phyloP scores from a whole-genome alignment of 2,888 invertebrate species.

The Eulithis prunata region DNA sequence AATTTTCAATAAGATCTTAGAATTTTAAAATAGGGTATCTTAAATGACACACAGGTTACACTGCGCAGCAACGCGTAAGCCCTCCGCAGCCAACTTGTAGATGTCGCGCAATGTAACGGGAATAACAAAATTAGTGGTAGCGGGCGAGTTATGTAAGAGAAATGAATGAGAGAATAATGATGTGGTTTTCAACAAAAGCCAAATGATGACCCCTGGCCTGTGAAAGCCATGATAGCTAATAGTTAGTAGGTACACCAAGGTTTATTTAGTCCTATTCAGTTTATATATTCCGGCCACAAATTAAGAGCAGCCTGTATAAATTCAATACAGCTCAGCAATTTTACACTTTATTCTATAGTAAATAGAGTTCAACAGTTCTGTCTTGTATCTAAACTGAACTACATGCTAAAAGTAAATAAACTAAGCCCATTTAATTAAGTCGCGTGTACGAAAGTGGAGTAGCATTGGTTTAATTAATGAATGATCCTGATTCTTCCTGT shows the following conservation, averaged over 20 bases:
- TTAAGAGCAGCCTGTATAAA: constrained; percentile 15
- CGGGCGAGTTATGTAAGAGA: too few relatives aligned
- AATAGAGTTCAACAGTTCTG: constrained; percentile 13
- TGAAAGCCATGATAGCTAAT: background rate
- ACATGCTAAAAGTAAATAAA: constrained; percentile 29
- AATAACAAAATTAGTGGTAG: too few relatives aligned
- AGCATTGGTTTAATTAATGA: constrained; percentile 30
- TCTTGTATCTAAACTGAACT: constrained; percentile 12
- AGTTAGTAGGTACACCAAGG: background rate
- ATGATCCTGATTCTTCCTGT: constrained; percentile 30
- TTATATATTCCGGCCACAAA: constrained; percentile 12
- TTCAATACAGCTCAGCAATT: constrained; percentile 8
- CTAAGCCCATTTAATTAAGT: constrained; percentile 32
- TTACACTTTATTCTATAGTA: constrained; percentile 2
- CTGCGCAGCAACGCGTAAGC: too few relatives aligned
- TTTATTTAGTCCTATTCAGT: constrained; percentile 15
- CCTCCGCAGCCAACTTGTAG: too few relatives aligned
- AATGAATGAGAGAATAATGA: background rate
- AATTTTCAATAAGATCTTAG: too few relatives aligned
- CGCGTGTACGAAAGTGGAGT: constrained; percentile 25
- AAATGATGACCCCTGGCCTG: background rate
- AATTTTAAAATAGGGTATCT: too few relatives aligned
- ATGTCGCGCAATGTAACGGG: too few relatives aligned
- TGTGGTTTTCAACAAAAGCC: background rate
- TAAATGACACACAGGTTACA: too few relatives aligned